Evolutionary conservation across 2,797 vertebrate species (phyloP).

Genomic region (Phrynocephalus forsythii): DNA sequence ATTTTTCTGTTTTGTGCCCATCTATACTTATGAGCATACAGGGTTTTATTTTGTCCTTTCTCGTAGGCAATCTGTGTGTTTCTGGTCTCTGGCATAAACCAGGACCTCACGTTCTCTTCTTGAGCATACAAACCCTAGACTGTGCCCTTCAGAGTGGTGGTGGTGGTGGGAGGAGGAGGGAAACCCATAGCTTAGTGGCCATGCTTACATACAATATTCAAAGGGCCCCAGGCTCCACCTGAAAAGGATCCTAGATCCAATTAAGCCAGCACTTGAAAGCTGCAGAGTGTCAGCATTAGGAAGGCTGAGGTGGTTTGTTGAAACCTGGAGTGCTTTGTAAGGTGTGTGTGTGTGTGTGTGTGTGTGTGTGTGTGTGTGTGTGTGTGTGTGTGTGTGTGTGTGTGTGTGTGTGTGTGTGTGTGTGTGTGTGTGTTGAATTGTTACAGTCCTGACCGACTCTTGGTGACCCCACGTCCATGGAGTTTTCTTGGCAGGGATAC

Average conservation of each 20-base stretch:
- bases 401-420: too few relatives aligned
- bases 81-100: background rate
- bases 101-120: background rate
- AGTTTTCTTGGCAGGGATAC: too few relatives aligned
- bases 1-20: too few relatives aligned
- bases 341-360: too few relatives aligned
- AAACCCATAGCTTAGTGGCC: background rate
- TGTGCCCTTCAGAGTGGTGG: background rate
- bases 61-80: too few relatives aligned
- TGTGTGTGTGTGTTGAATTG: too few relatives aligned
- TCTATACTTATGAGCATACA: background rate
- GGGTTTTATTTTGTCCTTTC: background rate
- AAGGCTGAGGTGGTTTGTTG: background rate
- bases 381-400: too few relatives aligned
- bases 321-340: background rate
- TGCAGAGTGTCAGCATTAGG: too few relatives aligned
- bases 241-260: background rate
- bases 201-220: background rate
- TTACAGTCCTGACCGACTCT: too few relatives aligned
- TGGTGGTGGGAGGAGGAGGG: too few relatives aligned
- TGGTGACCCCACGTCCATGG: too few relatives aligned
- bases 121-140: background rate
- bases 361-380: too few relatives aligned
- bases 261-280: background rate
- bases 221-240: background rate